Evolutionary conservation across 2,797 vertebrate species (phyloP), one percentile per base, ranked within the genome.

Genomic region (Distichodus sexfasciatus): DNA sequence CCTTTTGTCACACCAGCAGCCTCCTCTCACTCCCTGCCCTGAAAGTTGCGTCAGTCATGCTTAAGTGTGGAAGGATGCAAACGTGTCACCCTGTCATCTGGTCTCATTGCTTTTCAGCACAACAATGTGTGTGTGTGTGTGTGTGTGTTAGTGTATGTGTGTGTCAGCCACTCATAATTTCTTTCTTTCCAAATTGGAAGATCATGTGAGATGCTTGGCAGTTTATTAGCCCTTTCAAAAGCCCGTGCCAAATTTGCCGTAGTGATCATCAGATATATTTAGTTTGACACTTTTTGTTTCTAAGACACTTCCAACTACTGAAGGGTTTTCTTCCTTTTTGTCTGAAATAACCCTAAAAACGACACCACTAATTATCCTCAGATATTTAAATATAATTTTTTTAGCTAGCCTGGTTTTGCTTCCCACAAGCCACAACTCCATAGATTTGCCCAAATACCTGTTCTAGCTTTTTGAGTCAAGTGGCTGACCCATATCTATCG

Each of bases 21-120:
- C 38, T 58, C 53, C 61, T 65, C 38, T 64, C 44, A 58, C 54
- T 48, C 23, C 38, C 57, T 71, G 48, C 41, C 53, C 35, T 75
- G 54, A 69, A 78, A 75, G 64, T 65, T 70, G 35, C 35, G 19
- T 78, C 69, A 75, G 36, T 78, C 76, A 75, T 10, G 5, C 38
- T 15, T 55, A 65, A 75, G 62, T 69, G 69, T 21, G 41, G 69
- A 46, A 69, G 54, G 64, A 69, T 67, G 55, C 59, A 24, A 43
- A 35, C 21, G 17, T 67, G 60, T 78, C 72, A 65, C 36, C 55
- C 69, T 66, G 61, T 75, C 69, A 75, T 72, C 60, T 48, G 21
- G 31, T 55, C 53, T 65, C 19, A 72, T 58, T 66, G 61, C 12
- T 24, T 59, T 61, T 59, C 53, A 44, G 61, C 35, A 54, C 69